Evolutionary conservation across 2,113 vertebrate genomes (phyloP).

Genomic region (Cololabis saira): DNA sequence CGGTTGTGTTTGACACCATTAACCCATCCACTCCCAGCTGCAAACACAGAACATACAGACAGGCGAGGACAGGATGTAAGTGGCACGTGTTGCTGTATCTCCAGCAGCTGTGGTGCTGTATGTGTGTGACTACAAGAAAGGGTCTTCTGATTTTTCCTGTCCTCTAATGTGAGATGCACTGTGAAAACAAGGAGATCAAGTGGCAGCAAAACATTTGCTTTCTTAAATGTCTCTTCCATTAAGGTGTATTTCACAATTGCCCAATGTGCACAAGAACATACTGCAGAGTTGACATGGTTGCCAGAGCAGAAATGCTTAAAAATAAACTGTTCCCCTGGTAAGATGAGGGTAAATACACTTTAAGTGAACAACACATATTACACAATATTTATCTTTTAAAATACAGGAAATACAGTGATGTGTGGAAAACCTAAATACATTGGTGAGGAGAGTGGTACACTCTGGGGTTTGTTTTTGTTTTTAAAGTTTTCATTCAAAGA

Average conservation of each 20-base stretch:
- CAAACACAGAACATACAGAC: slow-evolving; percentile 17
- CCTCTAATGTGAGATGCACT: slow-evolving; percentile 21
- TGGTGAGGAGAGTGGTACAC: no score
- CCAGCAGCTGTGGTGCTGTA: not conserved
- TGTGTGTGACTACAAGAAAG: not conserved
- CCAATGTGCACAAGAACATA: slow-evolving; percentile 28
- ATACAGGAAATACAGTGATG: no score
- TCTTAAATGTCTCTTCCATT: slow-evolving; percentile 10
- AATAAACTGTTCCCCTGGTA: no score
- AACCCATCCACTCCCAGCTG: slow-evolving; percentile 93
- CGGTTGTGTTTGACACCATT: slow-evolving; percentile 92
- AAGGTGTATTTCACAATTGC: not conserved
- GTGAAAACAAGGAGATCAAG: slow-evolving; percentile 24
- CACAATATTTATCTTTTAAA: no score
- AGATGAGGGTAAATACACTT: no score
- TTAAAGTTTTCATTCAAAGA: no score
- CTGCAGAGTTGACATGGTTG: not conserved
- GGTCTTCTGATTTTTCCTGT: not conserved
- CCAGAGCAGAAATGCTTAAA: not conserved
- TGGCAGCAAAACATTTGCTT: slow-evolving; percentile 26
- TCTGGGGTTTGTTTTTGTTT: no score
- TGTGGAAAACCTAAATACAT: no score
- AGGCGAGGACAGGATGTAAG: not conserved
- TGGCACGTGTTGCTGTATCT: not conserved
- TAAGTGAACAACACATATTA: no score